These are phyloP conservation scores for Telenomus remus DNA, from an alignment of 1,140 invertebrate species.

Conservation along the genomic window DNA sequence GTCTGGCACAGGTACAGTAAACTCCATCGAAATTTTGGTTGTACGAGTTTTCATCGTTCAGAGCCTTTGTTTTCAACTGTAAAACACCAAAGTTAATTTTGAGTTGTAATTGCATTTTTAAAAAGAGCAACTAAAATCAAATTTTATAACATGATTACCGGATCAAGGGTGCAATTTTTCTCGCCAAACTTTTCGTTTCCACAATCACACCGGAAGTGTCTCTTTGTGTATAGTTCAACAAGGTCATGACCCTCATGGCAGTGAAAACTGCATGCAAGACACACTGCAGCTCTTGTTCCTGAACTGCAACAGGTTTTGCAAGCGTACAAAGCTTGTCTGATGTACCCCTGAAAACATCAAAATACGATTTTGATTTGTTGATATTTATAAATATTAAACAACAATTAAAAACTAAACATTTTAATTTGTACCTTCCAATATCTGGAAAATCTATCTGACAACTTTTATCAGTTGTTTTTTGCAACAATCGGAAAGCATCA, in stretches of 20 bases:
- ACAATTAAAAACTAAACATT: no score
- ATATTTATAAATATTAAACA: no score
- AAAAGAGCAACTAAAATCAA: no score
- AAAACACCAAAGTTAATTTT: slow-evolving; percentile 6
- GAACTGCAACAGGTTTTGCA: slow-evolving; percentile 91
- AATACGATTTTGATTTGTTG: background rate
- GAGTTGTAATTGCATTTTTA: no score
- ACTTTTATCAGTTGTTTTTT: background rate
- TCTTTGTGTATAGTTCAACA: slow-evolving; percentile 97
- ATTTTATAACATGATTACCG: slow-evolving; percentile 69
- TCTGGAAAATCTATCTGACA: background rate
- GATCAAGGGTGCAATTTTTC: slow-evolving; percentile 83
- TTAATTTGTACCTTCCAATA: no score
- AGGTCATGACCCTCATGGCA: slow-evolving; percentile 98
- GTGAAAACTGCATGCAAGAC: slow-evolving; percentile 94
- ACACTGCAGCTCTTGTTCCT: slow-evolving; percentile 86
- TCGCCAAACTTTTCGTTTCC: slow-evolving; percentile 90
- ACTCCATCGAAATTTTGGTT: slow-evolving; percentile 96
- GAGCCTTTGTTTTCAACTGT: slow-evolving; percentile 20
- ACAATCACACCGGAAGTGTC: slow-evolving; percentile 97
- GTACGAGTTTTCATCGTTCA: slow-evolving; percentile 88
- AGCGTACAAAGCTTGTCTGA: slow-evolving; percentile 96
- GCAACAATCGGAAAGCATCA: background rate
- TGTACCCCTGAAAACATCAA: slow-evolving; percentile 85
- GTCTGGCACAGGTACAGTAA: slow-evolving; percentile 95